These are phyloP conservation scores for Iselma pallidipennis DNA, from an alignment of 2,888 invertebrate species.

Conservation along the genomic window DNA sequence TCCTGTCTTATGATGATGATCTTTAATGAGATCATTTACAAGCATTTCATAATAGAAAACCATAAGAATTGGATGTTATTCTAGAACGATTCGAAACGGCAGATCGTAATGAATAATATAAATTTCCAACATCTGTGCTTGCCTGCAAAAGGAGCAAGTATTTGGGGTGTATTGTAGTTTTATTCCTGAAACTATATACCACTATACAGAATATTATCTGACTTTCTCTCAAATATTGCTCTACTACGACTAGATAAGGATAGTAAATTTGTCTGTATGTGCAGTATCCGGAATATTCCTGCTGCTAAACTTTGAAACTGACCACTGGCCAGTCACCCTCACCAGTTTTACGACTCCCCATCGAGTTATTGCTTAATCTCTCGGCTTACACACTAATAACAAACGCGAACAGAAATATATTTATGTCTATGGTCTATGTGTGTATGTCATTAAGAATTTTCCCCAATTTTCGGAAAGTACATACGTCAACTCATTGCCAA, in stretches of 20 bases:
- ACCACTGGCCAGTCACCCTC: conserved; percentile 51
- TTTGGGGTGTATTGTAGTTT: conserved; percentile 44
- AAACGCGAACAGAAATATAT: conserved; percentile 37
- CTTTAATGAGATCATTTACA: background rate
- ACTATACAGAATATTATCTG: conserved; percentile 15
- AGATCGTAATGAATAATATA: conserved; percentile 44
- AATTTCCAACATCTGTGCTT: conserved; percentile 46
- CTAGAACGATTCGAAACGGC: conserved; percentile 6
- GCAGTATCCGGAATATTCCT: conserved; percentile 30
- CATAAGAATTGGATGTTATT: background rate
- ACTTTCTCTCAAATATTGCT: background rate
- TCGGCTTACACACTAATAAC: conserved; percentile 52
- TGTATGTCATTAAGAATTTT: conserved; percentile 50
- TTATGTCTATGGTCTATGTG: conserved; percentile 27
- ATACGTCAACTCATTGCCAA: conserved; percentile 27
- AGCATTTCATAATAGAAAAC: too few species aligned
- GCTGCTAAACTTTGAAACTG: conserved; percentile 39
- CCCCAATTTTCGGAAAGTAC: conserved; percentile 27
- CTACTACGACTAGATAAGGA: conserved; percentile 3
- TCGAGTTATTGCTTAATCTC: conserved; percentile 55
- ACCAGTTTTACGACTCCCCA: conserved; percentile 49
- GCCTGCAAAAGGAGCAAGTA: conserved; percentile 45
- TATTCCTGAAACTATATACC: conserved; percentile 35
- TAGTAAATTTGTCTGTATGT: conserved; percentile 2
- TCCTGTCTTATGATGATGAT: background rate